A percentile compares a stretch with the other conserved stretches of the same genome.
phyloP scores from a whole-genome alignment of 2,888 invertebrate species.

The Dendrolimus pini region DNA sequence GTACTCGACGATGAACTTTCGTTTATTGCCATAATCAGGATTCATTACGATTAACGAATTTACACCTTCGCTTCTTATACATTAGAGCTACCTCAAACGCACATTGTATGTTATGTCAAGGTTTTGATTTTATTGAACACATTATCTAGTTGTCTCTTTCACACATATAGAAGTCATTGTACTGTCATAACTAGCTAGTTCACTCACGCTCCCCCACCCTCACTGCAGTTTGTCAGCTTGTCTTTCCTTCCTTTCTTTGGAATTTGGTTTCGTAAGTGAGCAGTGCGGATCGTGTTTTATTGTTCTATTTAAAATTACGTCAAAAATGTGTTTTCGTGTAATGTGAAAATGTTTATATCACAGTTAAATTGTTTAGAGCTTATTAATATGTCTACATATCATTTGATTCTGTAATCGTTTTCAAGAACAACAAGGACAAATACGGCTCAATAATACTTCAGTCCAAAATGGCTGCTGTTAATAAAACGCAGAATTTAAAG shows the following conservation, averaged over 20 bases:
- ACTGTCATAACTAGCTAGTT: conserved; percentile 20
- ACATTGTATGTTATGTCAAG: not conserved
- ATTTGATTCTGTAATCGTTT: conserved; percentile 15
- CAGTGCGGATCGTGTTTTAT: conserved; percentile 21
- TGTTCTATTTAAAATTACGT: conserved; percentile 10
- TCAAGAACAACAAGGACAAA: conserved; percentile 54
- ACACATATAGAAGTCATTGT: conserved; percentile 9
- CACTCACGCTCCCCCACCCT: conserved; percentile 41
- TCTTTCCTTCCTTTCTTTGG: conserved; percentile 35
- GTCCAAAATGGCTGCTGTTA: conserved; percentile 64
- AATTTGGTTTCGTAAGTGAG: conserved; percentile 40
- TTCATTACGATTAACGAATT: not conserved
- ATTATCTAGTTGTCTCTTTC: conserved; percentile 38
- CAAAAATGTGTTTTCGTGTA: conserved; percentile 3
- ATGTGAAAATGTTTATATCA: conserved; percentile 3
- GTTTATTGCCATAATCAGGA: not conserved
- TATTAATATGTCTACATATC: not conserved
- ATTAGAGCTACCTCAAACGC: not conserved
- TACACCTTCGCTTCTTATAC: not conserved
- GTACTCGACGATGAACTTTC: not conserved
- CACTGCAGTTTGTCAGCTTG: conserved; percentile 21
- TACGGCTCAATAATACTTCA: conserved; percentile 48
- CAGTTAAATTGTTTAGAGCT: conserved; percentile 5
- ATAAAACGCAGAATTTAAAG: conserved; percentile 47
- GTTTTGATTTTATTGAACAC: conserved; percentile 29